Conservation (phyloP, 1,140 invertebrate genomes). For the Adoxophyes honmai region DNA sequence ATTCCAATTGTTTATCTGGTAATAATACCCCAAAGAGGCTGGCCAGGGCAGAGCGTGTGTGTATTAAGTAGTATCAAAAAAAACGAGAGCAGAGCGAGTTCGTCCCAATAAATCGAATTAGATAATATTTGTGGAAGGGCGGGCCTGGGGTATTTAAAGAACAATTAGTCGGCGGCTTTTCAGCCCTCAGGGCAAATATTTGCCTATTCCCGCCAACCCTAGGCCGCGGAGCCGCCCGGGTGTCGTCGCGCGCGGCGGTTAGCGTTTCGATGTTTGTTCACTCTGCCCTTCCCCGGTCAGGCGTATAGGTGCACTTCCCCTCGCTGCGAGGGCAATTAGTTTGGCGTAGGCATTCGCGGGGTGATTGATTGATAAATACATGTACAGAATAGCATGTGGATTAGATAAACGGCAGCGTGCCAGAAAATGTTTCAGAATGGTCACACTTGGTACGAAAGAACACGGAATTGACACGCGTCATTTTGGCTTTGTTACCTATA, state of each 20-base stretch:
- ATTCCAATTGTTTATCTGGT: slow-evolving; percentile 43
- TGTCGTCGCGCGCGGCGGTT: slow-evolving; percentile 40
- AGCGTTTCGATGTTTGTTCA: slow-evolving; percentile 63
- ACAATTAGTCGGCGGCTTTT: slow-evolving; percentile 72
- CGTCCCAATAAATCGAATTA: slow-evolving; percentile 64
- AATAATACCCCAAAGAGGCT: slow-evolving; percentile 19
- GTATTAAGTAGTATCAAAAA: slow-evolving; percentile 27
- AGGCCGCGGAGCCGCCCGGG: slow-evolving; percentile 58
- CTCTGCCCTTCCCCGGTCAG: slow-evolving; percentile 32
- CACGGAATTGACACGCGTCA: no score
- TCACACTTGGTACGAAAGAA: no score
- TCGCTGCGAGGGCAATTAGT: slow-evolving; percentile 43
- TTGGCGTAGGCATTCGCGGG: slow-evolving; percentile 13
- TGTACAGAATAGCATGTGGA: no score
- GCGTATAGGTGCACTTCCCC: slow-evolving; percentile 39
- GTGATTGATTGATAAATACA: no score
- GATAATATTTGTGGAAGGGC: slow-evolving; percentile 63
- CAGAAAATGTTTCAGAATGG: no score
- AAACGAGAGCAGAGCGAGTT: slow-evolving; percentile 41
- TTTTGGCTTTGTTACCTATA: no score
- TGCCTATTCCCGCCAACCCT: slow-evolving; percentile 72
- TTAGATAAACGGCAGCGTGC: no score
- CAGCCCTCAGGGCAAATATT: slow-evolving; percentile 70
- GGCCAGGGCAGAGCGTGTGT: no score
- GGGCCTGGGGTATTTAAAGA: slow-evolving; percentile 69